Evolutionary conservation across 2,113 vertebrate species (phyloP).

Genomic region (Geococcyx californianus): DNA sequence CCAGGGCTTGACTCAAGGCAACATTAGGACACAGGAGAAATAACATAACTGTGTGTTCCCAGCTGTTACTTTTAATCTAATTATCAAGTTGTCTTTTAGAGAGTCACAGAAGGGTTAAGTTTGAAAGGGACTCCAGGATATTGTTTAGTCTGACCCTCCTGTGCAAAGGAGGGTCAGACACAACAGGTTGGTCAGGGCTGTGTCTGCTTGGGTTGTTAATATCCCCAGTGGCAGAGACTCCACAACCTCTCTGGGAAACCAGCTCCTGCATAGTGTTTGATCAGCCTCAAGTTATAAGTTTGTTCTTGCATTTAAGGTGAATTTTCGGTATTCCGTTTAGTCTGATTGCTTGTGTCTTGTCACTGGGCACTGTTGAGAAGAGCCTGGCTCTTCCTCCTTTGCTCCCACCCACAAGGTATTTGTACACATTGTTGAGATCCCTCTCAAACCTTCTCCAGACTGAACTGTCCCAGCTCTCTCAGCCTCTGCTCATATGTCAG

Average conservation of each 20-base stretch:
- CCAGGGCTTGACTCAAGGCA: neutral
- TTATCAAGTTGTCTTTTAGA: neutral
- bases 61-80: neutral
- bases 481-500: neutral
- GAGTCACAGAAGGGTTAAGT: neutral
- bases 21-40: neutral
- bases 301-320: neutral
- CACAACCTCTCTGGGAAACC: neutral
- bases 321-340: neutral
- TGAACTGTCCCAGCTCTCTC: neutral
- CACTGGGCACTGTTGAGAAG: neutral
- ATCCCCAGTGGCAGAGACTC: neutral
- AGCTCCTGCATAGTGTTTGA: neutral
- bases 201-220: neutral
- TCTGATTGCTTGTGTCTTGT: neutral
- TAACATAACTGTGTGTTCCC: neutral
- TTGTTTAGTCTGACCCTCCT: neutral
- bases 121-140: neutral
- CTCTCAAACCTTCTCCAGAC: fast-evolving
- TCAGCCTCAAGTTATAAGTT: neutral
- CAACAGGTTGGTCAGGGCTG: neutral
- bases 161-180: neutral
- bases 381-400: neutral
- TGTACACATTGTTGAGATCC: neutral
- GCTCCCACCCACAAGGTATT: neutral